Evolutionary conservation across 2,113 vertebrate genomes (phyloP).

Genomic region (Corapipo altera): DNA sequence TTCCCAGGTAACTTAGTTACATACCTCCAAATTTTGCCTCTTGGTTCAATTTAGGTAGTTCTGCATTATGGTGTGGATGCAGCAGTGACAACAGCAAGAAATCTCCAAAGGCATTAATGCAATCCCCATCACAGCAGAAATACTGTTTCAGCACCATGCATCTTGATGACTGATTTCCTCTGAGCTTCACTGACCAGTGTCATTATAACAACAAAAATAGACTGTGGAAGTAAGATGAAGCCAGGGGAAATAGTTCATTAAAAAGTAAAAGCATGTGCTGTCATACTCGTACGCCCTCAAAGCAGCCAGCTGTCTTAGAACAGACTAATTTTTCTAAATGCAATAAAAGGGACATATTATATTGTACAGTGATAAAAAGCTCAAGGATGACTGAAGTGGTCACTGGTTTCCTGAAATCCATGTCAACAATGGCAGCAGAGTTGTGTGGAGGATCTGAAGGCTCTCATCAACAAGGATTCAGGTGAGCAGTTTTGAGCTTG

Average conservation of each 20-base stretch:
- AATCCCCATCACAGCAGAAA: conserved; percentile 57
- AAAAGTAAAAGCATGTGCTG: conserved; percentile 70
- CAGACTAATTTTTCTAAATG: conserved; percentile 45
- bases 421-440: conserved; percentile 7
- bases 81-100: conserved; percentile 35
- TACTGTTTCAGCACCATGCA: conserved; percentile 59
- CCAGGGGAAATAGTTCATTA: conserved; percentile 73
- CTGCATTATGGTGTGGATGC: conserved; percentile 3
- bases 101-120: conserved; percentile 39
- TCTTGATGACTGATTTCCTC: conserved; percentile 73
- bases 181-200: conserved; percentile 68
- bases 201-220: conserved; percentile 75
- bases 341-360: conserved; percentile 29
- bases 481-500: neutral
- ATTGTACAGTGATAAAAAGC: conserved; percentile 52
- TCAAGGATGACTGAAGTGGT: conserved; percentile 17
- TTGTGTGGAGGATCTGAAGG: neutral
- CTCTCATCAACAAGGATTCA: neutral
- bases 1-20: conserved; percentile 48
- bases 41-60: conserved; percentile 57
- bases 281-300: conserved; percentile 40
- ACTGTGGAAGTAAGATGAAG: conserved; percentile 56
- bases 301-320: conserved; percentile 66
- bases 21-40: conserved; percentile 39
- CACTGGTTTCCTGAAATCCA: conserved; percentile 5